phyloP scores from a whole-genome alignment of 1,140 invertebrate genomes.

The Geopemphigus sp. region DNA sequence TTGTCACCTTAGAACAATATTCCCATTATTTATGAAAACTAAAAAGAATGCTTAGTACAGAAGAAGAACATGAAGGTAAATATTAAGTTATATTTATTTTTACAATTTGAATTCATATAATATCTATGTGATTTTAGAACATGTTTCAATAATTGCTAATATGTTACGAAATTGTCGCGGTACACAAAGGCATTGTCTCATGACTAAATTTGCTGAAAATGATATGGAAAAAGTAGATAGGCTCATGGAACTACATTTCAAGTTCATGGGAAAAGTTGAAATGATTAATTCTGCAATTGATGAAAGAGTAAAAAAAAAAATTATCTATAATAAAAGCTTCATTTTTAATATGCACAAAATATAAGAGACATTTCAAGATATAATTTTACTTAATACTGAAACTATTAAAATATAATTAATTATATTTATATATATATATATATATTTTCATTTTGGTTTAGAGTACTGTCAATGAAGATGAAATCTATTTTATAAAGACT shows the following conservation, averaged over 20 bases:
- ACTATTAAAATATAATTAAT: too few species aligned
- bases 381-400: too few species aligned
- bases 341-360: too few species aligned
- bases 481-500: slow-evolving; percentile 83
- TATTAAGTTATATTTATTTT: slow-evolving; percentile 26
- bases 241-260: slow-evolving; percentile 93
- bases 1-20: slow-evolving; percentile 92
- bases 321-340: too few species aligned
- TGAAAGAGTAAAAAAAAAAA: slow-evolving; percentile 59
- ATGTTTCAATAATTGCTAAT: slow-evolving; percentile 91
- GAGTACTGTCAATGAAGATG: slow-evolving; percentile 55
- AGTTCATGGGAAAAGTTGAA: slow-evolving; percentile 93
- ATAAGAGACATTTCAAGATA: too few species aligned
- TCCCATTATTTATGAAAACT: slow-evolving; percentile 99
- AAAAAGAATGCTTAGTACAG: slow-evolving; percentile 78
- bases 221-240: slow-evolving; percentile 98
- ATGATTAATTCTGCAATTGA: slow-evolving; percentile 76
- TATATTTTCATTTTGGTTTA: too few species aligned
- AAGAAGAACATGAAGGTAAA: slow-evolving; percentile 89
- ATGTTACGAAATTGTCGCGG: slow-evolving; percentile 90
- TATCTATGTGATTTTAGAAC: slow-evolving; percentile 64
- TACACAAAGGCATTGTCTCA: slow-evolving; percentile 80
- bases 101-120: background rate
- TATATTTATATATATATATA: too few species aligned
- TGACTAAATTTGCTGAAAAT: slow-evolving; percentile 97